Evolutionary conservation across 2,113 vertebrate genomes (phyloP).

Genomic region (Noctilio leporinus): DNA sequence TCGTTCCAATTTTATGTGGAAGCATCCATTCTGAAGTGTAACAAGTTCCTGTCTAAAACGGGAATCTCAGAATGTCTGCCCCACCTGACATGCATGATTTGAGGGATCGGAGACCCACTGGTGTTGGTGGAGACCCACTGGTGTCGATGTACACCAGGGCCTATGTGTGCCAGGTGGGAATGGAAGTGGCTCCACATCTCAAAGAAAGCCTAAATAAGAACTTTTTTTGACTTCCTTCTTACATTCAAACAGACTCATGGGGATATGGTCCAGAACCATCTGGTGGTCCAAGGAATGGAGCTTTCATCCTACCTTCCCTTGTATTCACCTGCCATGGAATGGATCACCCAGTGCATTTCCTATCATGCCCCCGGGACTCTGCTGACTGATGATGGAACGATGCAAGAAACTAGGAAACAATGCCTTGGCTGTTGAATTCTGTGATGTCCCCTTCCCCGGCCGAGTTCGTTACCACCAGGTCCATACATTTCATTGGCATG

Average conservation of each 20-base stretch:
- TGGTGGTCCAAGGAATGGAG: conserved; percentile 91
- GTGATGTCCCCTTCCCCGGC: conserved; percentile 95
- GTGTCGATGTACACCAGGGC: no score
- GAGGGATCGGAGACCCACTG: no score
- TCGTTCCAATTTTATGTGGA: conserved; percentile 96
- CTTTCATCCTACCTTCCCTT: conserved; percentile 92
- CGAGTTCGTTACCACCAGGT: conserved; percentile 92
- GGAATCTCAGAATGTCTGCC: no score
- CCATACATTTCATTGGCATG: conserved; percentile 95
- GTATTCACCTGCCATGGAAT: conserved; percentile 96
- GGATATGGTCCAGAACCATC: conserved; percentile 92
- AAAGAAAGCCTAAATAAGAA: conserved; percentile 96
- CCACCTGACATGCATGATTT: no score
- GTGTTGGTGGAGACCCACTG: no score
- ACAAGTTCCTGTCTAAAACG: conserved; percentile 91
- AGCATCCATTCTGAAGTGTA: conserved; percentile 96
- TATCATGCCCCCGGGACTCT: conserved; percentile 95
- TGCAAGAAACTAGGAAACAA: no score
- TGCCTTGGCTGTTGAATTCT: conserved; percentile 93
- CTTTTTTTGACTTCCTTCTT: conserved; percentile 95
- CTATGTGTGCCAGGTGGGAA: conserved; percentile 96
- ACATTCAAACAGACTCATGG: conserved; percentile 90
- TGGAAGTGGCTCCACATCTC: conserved; percentile 94
- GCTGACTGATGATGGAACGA: no score
- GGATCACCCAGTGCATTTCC: conserved; percentile 96